Evolutionary conservation across 2,888 invertebrate species (phyloP), one percentile per base, ranked within the genome.

Genomic region (Cheilosia urbana): DNA sequence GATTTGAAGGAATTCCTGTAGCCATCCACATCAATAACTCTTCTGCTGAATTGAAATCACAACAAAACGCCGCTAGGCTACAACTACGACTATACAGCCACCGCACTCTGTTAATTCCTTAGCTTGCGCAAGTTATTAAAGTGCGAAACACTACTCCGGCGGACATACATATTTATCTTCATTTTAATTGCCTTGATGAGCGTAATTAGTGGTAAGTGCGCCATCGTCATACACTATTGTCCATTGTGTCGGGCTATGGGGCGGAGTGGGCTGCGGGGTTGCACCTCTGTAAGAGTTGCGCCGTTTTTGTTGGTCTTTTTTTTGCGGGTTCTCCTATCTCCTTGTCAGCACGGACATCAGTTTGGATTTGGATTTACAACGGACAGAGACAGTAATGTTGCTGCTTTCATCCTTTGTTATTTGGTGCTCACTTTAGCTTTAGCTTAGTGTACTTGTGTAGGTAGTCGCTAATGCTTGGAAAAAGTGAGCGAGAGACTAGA

Each of bases 161-260:
- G 62, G 72, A 81, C 85, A 76, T 40, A 40, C 76, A 60, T 85
- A 72, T 81, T 85, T 81, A 85, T 85, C 76, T 81, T 81, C 71
- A 62, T 76, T 81, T 85, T 85, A 85, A 85, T 85, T 85, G 81
- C 85, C 71, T 71, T 85, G 85, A 81, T 81, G 85, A 85, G 81
- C 66, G 81, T 85, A 85, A 85, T 85, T 85, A 85, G 81, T 65
- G 81, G 81, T 81, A 72, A 85, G 65, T 85, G 81, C 84, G 81
- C 84, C 80, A 80, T 80, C 71, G 62, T 60, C 62, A 65, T 75
- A 69, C 47, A 82, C 55, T 68, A 27, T 62, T 69, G 53, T 27
- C 75, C 84, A 84, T 80, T 79, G 75, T 79, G 73, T 60, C 62
- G 57, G 66, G 30, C 60, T 45, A 17, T 58, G 6, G 49, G 21